Evolutionary conservation across 2,113 vertebrate genomes (phyloP), one percentile per base, ranked within the genome.

Genomic region (Amblyornis subalaris): DNA sequence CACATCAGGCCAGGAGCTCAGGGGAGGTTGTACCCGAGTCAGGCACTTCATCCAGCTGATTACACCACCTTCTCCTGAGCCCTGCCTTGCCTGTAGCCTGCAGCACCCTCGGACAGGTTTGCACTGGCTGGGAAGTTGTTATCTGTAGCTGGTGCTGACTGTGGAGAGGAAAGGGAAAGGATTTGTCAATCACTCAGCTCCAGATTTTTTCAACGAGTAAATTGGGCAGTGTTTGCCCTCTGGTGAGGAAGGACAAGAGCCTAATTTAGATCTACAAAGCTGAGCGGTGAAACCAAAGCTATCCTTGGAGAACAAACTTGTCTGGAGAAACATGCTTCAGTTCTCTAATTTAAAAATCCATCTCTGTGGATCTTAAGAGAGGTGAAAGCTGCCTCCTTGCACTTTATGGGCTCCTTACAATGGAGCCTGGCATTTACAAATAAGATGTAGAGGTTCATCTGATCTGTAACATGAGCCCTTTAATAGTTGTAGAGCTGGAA

Each of bases 181-280:
- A n/a, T 69, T 90, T 88, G 55, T 88, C 94, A 77, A 66, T 62
- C 75, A 73, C 16, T 90, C 69, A 86, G 4, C 16, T 67, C 45
- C n/a, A 78, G 42, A 53, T 90, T 92, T 80, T 77, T 67, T 62
- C n/a, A 82, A 45, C 3, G 7, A 88, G 84, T 48, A 89, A 91
- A 85, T 13, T 91, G 53, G 93, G 79, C 77, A 71, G 54, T 62
- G 10, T 95, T 95, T 96, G 93, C 87, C 96, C 97, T 96, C 85
- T 91, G 90, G 77, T 76, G 60, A 93, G 81, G 89, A 96, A 96
- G 96, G 96, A 79, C 95, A 86, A 15, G 60, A 84, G 82, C 94
- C 74, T 85, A 96, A 96, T 96, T 95, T 96, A 96, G 89, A 91
- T 90, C 91, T 90, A 85, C 82, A 87, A 93, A 92, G 93, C 94